Conservation (phyloP, 1,140 invertebrate genomes). For the Megalonaias nervosa region DNA sequence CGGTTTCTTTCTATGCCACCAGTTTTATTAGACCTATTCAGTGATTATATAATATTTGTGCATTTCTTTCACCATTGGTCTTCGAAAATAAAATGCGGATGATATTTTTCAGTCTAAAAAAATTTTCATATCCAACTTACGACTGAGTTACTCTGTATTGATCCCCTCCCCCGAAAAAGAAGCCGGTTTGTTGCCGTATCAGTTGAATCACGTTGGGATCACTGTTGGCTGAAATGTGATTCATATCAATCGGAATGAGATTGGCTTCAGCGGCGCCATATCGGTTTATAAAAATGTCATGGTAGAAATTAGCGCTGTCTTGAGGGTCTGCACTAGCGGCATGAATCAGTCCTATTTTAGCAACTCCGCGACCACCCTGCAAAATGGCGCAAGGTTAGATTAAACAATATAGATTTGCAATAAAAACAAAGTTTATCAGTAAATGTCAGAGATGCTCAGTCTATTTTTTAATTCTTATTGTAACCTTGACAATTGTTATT, state of each 20-base stretch:
- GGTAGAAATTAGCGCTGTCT: conserved; percentile 39
- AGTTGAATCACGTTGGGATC: conserved; percentile 39
- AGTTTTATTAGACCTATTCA: no score
- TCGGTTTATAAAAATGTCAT: conserved; percentile 33
- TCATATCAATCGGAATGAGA: conserved; percentile 41
- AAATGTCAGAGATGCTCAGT: no score
- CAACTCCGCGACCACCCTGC: conserved; percentile 50
- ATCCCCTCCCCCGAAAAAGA: conserved; percentile 65
- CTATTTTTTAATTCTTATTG: no score
- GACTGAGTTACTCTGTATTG: conserved; percentile 53
- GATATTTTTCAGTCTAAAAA: neutral
- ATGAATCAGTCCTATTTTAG: conserved; percentile 52
- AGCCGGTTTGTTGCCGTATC: conserved; percentile 56
- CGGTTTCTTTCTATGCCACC: no score
- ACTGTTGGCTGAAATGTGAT: conserved; percentile 29
- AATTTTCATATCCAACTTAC: conserved; percentile 31
- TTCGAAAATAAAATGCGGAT: no score
- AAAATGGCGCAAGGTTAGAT: neutral
- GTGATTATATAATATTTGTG: no score
- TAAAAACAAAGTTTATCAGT: no score
- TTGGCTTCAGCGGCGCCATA: conserved; percentile 42
- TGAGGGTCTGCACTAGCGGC: conserved; percentile 42
- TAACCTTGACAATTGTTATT: no score
- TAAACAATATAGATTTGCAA: no score
- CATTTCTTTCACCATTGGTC: no score